phyloP scores from a whole-genome alignment of 2,888 invertebrate genomes.

The Acleris emargana region DNA sequence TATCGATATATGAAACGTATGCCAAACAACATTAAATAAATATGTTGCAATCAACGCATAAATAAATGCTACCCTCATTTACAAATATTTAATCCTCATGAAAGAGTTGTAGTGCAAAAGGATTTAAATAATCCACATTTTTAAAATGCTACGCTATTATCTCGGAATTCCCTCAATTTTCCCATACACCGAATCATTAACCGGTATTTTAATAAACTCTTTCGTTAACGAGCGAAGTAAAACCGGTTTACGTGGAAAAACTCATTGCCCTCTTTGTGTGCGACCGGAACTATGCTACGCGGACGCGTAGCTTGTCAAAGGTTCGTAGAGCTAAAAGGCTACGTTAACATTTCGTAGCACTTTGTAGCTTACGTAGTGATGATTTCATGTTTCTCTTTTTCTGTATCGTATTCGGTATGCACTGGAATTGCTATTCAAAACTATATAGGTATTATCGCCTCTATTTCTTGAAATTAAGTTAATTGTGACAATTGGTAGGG shows the following conservation, averaged over 20 bases:
- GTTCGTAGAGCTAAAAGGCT: constrained; percentile 18
- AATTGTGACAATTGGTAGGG: no score
- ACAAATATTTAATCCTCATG: neutral
- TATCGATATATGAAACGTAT: neutral
- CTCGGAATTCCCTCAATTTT: neutral
- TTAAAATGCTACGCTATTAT: constrained; percentile 7
- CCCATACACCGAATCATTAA: constrained; percentile 24
- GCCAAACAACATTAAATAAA: no score
- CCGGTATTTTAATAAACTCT: constrained; percentile 31
- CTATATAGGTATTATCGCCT: no score
- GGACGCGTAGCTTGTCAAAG: constrained; percentile 17
- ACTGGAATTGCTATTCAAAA: no score
- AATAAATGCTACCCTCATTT: neutral
- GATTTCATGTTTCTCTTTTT: no score
- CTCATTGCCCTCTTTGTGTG: constrained; percentile 1
- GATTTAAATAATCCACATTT: constrained; percentile 18
- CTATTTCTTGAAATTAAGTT: no score
- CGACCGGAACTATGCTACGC: neutral
- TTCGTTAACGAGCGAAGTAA: constrained; percentile 11
- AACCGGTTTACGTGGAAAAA: constrained; percentile 11
- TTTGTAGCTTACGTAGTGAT: constrained; percentile 14
- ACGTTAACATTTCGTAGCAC: constrained; percentile 26
- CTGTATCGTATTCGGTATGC: no score
- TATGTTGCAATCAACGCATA: no score
- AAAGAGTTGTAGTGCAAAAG: constrained; percentile 1